Base-by-base conservation (phyloP, 2,888 invertebrate genomes). In the Leuctra nigra region DNA sequence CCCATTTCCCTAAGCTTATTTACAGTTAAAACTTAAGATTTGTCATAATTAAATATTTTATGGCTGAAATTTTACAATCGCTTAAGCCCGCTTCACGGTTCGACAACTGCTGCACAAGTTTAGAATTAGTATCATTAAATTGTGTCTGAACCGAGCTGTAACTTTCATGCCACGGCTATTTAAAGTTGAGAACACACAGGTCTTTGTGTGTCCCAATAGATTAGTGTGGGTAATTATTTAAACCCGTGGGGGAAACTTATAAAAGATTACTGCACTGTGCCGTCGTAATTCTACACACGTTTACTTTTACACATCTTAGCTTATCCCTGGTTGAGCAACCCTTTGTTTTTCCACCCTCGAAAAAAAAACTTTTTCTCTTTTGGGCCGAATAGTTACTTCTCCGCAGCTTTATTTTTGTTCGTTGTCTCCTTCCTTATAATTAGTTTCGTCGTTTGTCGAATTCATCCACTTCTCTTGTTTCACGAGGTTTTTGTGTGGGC, bases 381-480 rank as follows among this genome's bases (percentile, higher is more conserved):
- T 29, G 6, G 6, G 29, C 29, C 11, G 29, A 29, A n/a, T n/a
- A n/a, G n/a, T n/a, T 11, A 29, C 29, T 6, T 29, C 29, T 11
- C 29, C 29, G n/a, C 11, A 29, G 11, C 29, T 29, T 29, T 6
- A 7, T 29, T 29, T 29, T 29, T 29, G n/a, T 20, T 4, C 11
- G 14, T 6, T 20, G 18, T 18, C 41, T 16, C 16, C 50, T 50
- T 35, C 11, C 11, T 50, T 50, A 50, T 50, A 50, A 50, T 50
- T 50, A 50, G 50, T 50, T 50, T 35, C 35, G 20, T 33, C 25
- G 48, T 48, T 48, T 48, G 48, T 48, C 50, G 50, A 50, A 22
- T 44, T 20, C n/a, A 20, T 50, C 50, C 35, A 50, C 50, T 35
- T 35, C 35, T 50, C 35, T 6, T 1, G 35, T 33, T 35, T 18